Conservation (phyloP, 2,888 invertebrate genomes). For the Melanchra persicariae region DNA sequence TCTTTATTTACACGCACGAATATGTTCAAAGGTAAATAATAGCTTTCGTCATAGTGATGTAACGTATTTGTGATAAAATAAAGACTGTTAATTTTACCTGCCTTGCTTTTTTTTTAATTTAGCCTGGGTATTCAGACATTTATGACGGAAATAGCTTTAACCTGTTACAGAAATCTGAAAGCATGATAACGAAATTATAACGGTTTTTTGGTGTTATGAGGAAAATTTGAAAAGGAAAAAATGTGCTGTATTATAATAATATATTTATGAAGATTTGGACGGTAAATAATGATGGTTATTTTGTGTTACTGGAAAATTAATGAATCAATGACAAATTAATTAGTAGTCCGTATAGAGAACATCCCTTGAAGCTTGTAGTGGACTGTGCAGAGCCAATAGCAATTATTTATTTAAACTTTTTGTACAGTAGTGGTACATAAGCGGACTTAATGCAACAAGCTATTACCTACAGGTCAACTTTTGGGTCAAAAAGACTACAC, state of each 20-base stretch:
- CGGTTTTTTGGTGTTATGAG: background rate
- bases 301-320: background rate
- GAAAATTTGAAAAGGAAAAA: background rate
- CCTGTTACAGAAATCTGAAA: background rate
- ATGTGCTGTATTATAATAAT: too few relatives aligned
- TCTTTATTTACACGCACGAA: conserved; percentile 13
- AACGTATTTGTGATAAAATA: background rate
- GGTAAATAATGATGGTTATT: background rate
- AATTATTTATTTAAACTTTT: too few relatives aligned
- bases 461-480: too few relatives aligned
- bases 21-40: background rate
- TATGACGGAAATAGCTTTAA: background rate
- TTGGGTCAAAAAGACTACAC: too few relatives aligned
- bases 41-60: background rate
- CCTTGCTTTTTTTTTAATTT: background rate
- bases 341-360: background rate
- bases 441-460: too few relatives aligned
- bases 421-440: too few relatives aligned
- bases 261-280: background rate
- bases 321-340: too few relatives aligned
- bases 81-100: background rate
- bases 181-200: background rate
- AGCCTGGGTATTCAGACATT: background rate
- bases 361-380: background rate
- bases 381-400: background rate